A percentile compares a stretch with the other conserved stretches of the same genome.
phyloP scores from a whole-genome alignment of 2,113 vertebrate genomes.

The Trichechus manatus region DNA sequence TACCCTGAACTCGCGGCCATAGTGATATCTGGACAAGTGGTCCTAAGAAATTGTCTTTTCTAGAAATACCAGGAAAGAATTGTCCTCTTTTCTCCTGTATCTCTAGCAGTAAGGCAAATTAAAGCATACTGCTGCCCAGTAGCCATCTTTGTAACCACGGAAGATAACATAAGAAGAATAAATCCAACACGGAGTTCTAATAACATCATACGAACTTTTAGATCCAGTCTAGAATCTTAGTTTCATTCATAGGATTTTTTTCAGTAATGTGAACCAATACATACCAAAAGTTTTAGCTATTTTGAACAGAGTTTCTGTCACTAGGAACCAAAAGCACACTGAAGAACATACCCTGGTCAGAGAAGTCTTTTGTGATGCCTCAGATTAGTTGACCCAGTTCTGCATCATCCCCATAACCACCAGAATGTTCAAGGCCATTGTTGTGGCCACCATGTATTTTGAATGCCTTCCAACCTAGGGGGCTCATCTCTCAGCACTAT shows the following conservation, averaged over 20 bases:
- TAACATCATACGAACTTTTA: neutral
- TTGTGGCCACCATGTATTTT: neutral
- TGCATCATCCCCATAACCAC: neutral
- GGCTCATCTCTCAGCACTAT: neutral
- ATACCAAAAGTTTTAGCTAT: neutral
- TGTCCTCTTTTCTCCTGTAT: neutral
- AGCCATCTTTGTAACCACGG: neutral
- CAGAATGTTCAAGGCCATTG: neutral
- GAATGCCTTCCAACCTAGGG: neutral
- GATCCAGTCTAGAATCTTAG: neutral
- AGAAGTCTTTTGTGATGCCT: neutral
- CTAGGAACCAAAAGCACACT: neutral
- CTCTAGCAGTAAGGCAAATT: neutral
- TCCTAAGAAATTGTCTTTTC: neutral
- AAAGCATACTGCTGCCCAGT: neutral
- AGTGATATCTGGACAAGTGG: neutral
- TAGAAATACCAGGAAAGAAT: neutral
- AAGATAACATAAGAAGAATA: neutral
- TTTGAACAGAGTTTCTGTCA: neutral
- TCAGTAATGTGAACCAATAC: neutral
- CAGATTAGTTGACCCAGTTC: neutral
- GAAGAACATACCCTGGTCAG: neutral
- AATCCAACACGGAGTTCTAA: neutral
- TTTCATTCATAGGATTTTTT: neutral
- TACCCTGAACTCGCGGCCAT: neutral